phyloP scores from a whole-genome alignment of 2,797 vertebrate genomes.

The Okamejei kenojei region DNA sequence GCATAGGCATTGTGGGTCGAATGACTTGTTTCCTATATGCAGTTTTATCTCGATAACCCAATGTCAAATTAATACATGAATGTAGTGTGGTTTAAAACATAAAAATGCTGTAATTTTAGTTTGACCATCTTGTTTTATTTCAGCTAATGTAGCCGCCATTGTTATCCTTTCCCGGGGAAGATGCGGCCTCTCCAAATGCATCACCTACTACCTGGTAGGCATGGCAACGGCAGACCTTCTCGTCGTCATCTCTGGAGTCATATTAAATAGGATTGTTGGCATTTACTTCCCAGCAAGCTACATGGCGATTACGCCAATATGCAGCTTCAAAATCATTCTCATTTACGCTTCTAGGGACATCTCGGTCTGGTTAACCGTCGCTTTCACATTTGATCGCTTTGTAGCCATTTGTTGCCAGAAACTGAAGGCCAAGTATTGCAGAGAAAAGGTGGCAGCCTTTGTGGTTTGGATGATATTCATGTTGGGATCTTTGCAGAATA shows the following conservation, averaged over 20 bases:
- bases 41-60: no score
- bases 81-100: no score
- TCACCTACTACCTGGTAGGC: neutral
- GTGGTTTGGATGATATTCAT: neutral
- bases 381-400: neutral
- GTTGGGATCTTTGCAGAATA: neutral
- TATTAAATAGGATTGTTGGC: neutral
- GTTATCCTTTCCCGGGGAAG: neutral
- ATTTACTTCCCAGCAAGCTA: neutral
- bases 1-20: no score
- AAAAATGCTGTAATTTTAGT: no score
- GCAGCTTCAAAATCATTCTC: neutral
- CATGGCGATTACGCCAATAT: neutral
- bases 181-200: neutral
- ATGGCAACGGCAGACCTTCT: neutral
- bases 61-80: no score
- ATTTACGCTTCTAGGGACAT: neutral
- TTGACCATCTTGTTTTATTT: neutral
- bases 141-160: neutral
- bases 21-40: no score
- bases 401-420: neutral
- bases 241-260: neutral
- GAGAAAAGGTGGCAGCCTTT: neutral
- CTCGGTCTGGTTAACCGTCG: neutral
- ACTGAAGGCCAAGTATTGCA: neutral